These are phyloP conservation scores for Trilocha varians DNA, from an alignment of 2,888 invertebrate species.

Conservation along the genomic window DNA sequence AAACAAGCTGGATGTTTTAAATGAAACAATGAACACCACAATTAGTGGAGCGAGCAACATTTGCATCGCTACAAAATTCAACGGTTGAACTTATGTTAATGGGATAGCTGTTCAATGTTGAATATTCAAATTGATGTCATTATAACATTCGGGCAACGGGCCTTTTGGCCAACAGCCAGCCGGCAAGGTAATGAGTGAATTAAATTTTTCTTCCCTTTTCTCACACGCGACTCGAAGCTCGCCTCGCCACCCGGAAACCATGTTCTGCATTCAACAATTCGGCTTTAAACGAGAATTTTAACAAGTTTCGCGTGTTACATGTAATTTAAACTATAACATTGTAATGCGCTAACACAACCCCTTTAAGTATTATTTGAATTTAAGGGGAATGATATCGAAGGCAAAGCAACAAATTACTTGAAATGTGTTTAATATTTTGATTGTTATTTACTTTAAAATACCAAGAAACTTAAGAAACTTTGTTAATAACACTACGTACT, in stretches of 20 bases:
- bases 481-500: neutral
- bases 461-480: neutral
- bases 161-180: conserved; percentile 66
- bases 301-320: conserved; percentile 25
- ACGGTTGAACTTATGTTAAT: conserved; percentile 72
- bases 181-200: conserved; percentile 65
- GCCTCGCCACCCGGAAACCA: conserved; percentile 21
- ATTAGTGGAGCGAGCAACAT: conserved; percentile 61
- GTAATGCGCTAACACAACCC: neutral
- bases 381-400: neutral
- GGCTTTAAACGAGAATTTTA: conserved; percentile 24
- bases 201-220: conserved; percentile 47
- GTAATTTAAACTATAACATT: conserved; percentile 1
- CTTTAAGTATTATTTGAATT: neutral
- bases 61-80: conserved; percentile 67
- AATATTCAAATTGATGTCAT: conserved; percentile 74
- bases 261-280: conserved; percentile 18
- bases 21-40: conserved; percentile 52
- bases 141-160: conserved; percentile 66
- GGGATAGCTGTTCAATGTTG: conserved; percentile 68
- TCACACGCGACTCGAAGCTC: conserved; percentile 41
- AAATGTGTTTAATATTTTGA: no score
- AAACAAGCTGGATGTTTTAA: conserved; percentile 11
- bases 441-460: neutral
- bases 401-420: neutral